Evolutionary conservation across 2,888 invertebrate species (phyloP), one percentile per base, ranked within the genome.

Genomic region (Drosophila tanythrix): DNA sequence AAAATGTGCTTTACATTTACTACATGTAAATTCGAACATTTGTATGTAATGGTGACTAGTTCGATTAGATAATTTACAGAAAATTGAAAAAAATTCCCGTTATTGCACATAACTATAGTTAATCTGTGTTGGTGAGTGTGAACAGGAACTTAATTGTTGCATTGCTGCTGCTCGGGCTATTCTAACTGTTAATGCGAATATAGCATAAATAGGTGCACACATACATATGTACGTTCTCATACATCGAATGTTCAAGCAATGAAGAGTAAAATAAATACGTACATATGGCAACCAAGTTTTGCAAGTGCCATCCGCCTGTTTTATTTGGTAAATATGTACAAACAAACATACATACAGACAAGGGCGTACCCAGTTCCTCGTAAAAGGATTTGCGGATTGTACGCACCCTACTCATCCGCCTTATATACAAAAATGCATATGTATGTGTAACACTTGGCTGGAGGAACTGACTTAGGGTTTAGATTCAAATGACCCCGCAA

Each of bases 11-110:
- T 46, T 70, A 56, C 25, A 70, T n/a, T 53, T 27, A 56, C 43
- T 21, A 38, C 18, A 29, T 56, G 4, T 29, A 57, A 21, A 25
- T 31, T 13, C 15, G 25, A 33, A 40, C 25, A 58, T 38, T 25
- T 25, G 31, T 31, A 40, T 55, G 46, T 31, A 60, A 65, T 40
- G 31, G n/a, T 46, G 48, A 40, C 25, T 46, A 50, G 13, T 63
- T 52, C 33, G 79, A 87, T 85, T 85, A 85, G 89, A 87, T 85
- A 85, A 85, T 89, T 87, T 76, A 50, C 38, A 62, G 52, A 74
- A 61, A 74, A 70, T 56, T 63, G 38, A 51, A 46, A n/a, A 51
- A 55, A 48, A 29, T 35, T 50, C 21, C 36, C 53, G 55, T 70
- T 70, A 61, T 75, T 43, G 58, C 29, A 31, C 43, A 66, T 36